Evolutionary conservation across 1,140 invertebrate species (phyloP).

Genomic region (Apis laboriosa): DNA sequence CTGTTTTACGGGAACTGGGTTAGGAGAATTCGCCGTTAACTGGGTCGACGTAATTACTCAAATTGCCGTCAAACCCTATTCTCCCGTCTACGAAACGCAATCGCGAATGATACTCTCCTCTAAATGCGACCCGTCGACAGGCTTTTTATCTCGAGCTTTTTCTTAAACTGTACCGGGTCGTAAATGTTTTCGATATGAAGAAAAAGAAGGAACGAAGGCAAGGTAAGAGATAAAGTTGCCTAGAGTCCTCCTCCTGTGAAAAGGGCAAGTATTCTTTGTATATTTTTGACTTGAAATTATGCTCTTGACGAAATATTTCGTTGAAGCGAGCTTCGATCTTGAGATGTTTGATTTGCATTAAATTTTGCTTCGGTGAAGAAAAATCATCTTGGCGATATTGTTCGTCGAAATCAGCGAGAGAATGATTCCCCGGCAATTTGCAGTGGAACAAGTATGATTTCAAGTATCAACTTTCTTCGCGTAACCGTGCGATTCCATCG

Average conservation of each 20-base stretch:
- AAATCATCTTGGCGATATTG: too few relatives aligned
- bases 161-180: not conserved
- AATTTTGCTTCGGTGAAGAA: too few relatives aligned
- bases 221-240: not conserved
- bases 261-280: too few relatives aligned
- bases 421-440: too few relatives aligned
- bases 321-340: too few relatives aligned
- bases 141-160: not conserved
- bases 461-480: slow-evolving; percentile 6
- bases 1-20: slow-evolving; percentile 40
- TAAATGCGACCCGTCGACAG: not conserved
- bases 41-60: slow-evolving; percentile 52
- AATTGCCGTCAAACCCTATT: slow-evolving; percentile 48
- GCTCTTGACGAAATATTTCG: too few relatives aligned
- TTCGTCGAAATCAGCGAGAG: too few relatives aligned
- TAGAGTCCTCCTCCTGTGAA: too few relatives aligned
- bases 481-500: slow-evolving; percentile 7
- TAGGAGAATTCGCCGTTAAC: slow-evolving; percentile 39
- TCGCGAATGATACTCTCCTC: slow-evolving; percentile 3
- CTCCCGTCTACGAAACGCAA: slow-evolving; percentile 29
- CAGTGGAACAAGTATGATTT: not conserved
- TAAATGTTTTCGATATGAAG: not conserved
- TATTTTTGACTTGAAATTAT: too few relatives aligned
- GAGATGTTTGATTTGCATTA: too few relatives aligned
- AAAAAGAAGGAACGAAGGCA: too few relatives aligned